Evolutionary conservation across 2,888 invertebrate genomes (phyloP).

Genomic region (Cistogaster globosa): DNA sequence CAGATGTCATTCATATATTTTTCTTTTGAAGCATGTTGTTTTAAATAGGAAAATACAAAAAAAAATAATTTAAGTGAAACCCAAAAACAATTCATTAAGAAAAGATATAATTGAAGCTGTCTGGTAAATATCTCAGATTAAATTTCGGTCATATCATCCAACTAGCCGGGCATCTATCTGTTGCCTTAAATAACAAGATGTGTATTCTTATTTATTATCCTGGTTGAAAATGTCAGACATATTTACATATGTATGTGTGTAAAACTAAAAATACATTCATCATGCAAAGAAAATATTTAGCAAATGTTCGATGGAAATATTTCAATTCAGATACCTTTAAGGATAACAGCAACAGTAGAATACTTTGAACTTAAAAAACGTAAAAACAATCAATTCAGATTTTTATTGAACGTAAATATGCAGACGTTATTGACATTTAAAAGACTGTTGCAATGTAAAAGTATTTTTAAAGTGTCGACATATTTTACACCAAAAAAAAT

Average conservation of each 20-base stretch:
- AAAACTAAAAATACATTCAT: neutral
- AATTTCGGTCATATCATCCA: constrained; percentile 13
- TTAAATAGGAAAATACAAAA: neutral
- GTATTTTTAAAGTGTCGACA: constrained; percentile 18
- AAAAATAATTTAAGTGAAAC: neutral
- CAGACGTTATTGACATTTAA: constrained; percentile 43
- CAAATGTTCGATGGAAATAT: constrained; percentile 10
- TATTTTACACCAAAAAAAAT: neutral
- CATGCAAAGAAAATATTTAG: neutral
- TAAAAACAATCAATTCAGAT: constrained; percentile 14
- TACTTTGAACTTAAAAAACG: neutral
- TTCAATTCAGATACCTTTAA: neutral
- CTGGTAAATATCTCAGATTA: constrained; percentile 34
- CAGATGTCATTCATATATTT: neutral
- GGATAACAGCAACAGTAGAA: neutral
- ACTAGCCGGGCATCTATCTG: constrained; percentile 42
- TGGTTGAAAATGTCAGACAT: neutral
- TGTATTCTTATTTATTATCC: neutral
- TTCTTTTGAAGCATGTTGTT: neutral
- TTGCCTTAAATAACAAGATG: constrained; percentile 39
- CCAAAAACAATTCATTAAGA: constrained; percentile 32
- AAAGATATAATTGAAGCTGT: constrained; percentile 54
- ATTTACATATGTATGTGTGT: neutral
- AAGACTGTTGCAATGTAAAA: constrained; percentile 36
- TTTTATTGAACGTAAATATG: constrained; percentile 21